Conservation (phyloP, 1,140 invertebrate species). For the Orchestia grillus region DNA sequence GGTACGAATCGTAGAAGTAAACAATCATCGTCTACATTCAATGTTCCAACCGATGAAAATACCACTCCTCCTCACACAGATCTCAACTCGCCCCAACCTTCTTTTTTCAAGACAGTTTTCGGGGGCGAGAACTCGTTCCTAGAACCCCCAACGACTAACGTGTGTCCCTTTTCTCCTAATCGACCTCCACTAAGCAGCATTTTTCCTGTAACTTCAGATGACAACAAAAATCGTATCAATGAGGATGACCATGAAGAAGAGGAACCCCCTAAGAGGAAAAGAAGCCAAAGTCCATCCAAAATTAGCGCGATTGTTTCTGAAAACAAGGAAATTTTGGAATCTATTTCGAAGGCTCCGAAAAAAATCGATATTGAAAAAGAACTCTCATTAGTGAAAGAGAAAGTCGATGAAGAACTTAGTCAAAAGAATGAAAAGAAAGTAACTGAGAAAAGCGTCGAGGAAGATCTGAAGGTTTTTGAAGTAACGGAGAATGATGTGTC, state of each 20-base stretch:
- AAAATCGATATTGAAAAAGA: constrained; percentile 38
- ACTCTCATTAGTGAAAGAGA: background rate
- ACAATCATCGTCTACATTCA: background rate
- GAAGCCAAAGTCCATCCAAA: constrained; percentile 38
- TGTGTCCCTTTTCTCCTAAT: constrained; percentile 30
- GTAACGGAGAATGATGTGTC: constrained; percentile 56
- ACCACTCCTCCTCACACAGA: background rate
- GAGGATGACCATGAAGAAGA: constrained; percentile 26
- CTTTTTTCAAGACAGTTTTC: constrained; percentile 38
- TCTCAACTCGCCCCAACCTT: background rate
- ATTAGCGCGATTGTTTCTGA: constrained; percentile 25
- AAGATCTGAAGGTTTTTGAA: constrained; percentile 16
- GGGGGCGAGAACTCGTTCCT: constrained; percentile 18
- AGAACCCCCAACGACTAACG: background rate
- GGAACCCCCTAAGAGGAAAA: constrained; percentile 17
- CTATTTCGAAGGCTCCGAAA: constrained; percentile 9
- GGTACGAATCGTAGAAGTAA: background rate
- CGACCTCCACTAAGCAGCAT: constrained; percentile 18
- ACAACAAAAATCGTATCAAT: constrained; percentile 45
- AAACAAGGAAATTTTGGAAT: constrained; percentile 30
- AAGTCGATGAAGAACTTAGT: background rate
- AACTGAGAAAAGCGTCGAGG: constrained; percentile 40
- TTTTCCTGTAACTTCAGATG: constrained; percentile 22
- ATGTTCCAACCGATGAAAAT: background rate
- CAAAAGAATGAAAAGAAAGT: background rate